Evolutionary conservation across 30 jellyfish, hydroid and myxozoan genomes (phyloP), one percentile per base, ranked within the genome.

Genomic region (Mastigias papua): DNA sequence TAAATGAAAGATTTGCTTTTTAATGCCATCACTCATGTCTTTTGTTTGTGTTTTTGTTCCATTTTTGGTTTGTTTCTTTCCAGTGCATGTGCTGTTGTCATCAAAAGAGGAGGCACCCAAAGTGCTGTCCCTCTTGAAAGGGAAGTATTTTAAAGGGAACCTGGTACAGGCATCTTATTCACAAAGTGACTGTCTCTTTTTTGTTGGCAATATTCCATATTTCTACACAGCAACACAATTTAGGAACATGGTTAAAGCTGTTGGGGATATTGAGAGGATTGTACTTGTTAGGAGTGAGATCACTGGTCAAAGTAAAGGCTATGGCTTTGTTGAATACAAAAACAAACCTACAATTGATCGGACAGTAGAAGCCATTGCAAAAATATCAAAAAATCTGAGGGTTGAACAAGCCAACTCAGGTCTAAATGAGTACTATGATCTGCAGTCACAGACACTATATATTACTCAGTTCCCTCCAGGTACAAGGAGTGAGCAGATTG

Each of bases 291-390:
- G 85, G 13, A 74, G 96, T 86, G 90, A 86, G 70, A 30, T 26
- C 23, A 86, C 98, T 48, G 97, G 97, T 0, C 97, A 73, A 31
- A 73, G 97, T 77, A 86, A 86, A 73, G 98, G 98, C 19, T 92
- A 92, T 61, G 98, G 98, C 16, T 86, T 92, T 92, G 97, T 92
- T 26, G 98, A 92, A 68, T 92, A 49, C 67, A 67, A 66, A 25
- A 20, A 72, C 32, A 87, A 80, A 57, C 58, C 63, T 35, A 84
- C 73, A 78, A 84, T 83, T 20, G 87, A 80, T 26, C 57, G 34
- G 70, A 97, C 98, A 3, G 48, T 76, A 22, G 32, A 48, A 10
- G 67, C 51, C 33, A 65, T 86, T 17, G 71, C 69, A 67, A 69
- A 28, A 32, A 74, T 32, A 19, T 89, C 60, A 27, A 67, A 73